Percentiles rank a stretch among this genome's conserved stretches.
Evolutionary conservation across 1,140 invertebrate species (phyloP).

Genomic region (Solen grandis): DNA sequence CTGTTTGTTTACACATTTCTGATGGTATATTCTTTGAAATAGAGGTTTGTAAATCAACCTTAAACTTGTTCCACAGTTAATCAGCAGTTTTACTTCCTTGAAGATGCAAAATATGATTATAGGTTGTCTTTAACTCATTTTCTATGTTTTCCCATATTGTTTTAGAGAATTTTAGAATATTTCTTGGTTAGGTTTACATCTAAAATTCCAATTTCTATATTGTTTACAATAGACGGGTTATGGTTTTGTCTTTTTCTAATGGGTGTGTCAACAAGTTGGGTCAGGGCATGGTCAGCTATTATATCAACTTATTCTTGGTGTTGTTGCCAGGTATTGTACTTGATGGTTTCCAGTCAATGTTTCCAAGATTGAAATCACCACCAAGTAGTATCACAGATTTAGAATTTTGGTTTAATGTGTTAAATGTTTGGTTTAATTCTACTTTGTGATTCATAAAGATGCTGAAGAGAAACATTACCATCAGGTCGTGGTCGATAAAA

Average conservation of each 20-base stretch:
- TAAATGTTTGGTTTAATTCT: no score
- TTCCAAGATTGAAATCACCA: no score
- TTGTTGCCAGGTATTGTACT: background rate
- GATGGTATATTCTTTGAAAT: background rate
- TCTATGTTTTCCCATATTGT: no score
- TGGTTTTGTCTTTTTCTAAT: background rate
- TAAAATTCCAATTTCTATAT: slow-evolving; percentile 11
- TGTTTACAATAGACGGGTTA: slow-evolving; percentile 3
- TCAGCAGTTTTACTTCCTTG: background rate
- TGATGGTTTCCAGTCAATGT: no score
- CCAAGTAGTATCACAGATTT: no score
- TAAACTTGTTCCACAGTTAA: slow-evolving; percentile 10
- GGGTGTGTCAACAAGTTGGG: slow-evolving; percentile 27
- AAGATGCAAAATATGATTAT: background rate
- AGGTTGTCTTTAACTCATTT: background rate
- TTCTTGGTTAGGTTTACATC: slow-evolving; percentile 3
- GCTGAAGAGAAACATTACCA: no score
- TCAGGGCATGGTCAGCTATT: slow-evolving; percentile 23
- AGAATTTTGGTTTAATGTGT: no score
- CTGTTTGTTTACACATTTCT: background rate
- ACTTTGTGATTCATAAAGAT: no score
- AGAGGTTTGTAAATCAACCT: background rate
- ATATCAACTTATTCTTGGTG: slow-evolving; percentile 11
- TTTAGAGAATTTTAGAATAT: background rate
- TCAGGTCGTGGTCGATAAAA: no score